phyloP scores from a whole-genome alignment of 2,888 invertebrate genomes.

The Phyllotreta cruciferae region DNA sequence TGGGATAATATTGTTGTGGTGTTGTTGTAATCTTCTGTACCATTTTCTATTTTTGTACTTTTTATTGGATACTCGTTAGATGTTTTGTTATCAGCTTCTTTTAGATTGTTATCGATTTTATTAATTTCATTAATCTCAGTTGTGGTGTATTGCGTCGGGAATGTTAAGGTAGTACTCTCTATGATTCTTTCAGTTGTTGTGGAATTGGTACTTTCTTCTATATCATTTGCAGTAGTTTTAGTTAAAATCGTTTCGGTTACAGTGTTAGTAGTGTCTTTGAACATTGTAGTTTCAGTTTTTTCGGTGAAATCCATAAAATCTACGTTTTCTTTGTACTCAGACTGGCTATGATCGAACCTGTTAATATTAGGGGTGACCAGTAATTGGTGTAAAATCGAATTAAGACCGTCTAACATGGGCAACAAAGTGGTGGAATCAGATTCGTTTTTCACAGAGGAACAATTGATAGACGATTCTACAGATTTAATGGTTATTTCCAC shows the following conservation, averaged over 20 bases:
- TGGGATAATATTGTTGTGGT: slow-evolving; percentile 8
- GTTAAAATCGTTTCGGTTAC: background rate
- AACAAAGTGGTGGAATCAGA: slow-evolving; percentile 7
- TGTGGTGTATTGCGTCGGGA: background rate
- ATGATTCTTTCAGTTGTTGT: background rate
- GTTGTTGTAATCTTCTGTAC: slow-evolving; percentile 16
- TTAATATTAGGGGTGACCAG: slow-evolving; percentile 13
- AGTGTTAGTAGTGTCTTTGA: background rate
- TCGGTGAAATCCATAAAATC: slow-evolving; percentile 9
- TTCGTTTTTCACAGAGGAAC: slow-evolving; percentile 21
- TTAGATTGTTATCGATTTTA: background rate
- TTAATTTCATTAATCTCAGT: slow-evolving; percentile 4
- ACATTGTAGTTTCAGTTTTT: slow-evolving; percentile 3
- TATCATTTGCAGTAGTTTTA: background rate
- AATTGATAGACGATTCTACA: slow-evolving; percentile 22
- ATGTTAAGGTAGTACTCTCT: slow-evolving; percentile 3
- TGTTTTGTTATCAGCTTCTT: slow-evolving; percentile 22
- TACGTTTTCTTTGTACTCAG: background rate
- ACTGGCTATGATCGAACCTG: background rate
- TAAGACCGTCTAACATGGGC: slow-evolving; percentile 16
- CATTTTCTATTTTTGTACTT: slow-evolving; percentile 31
- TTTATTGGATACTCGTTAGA: slow-evolving; percentile 23
- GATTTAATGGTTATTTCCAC: slow-evolving; percentile 18
- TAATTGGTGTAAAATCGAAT: slow-evolving; percentile 19
- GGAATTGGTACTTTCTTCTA: background rate